These are phyloP conservation scores for Etheostoma cragini DNA, from an alignment of 2,113 vertebrate genomes.

Conservation along the genomic window DNA sequence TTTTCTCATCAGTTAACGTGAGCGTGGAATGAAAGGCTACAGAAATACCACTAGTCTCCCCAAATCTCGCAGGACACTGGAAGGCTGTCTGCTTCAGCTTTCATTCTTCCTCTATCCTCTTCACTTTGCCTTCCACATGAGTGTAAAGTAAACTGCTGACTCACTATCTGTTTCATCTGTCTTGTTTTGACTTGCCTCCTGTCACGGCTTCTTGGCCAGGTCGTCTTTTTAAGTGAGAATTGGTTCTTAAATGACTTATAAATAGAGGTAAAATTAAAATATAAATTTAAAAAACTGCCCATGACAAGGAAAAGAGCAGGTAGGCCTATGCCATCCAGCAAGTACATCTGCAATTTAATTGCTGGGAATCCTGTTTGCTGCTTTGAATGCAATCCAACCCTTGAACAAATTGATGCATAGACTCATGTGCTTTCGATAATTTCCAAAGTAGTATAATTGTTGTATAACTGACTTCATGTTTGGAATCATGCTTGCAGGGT, in stretches of 20 bases:
- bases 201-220: too few relatives aligned
- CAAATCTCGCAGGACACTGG: background rate
- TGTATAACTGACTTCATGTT: background rate
- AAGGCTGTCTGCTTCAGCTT: background rate
- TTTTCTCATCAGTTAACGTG: slow-evolving; percentile 16
- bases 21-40: background rate
- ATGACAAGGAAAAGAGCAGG: background rate
- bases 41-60: background rate
- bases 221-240: too few relatives aligned
- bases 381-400: too few relatives aligned
- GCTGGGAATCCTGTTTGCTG: too few relatives aligned
- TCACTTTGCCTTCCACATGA: background rate
- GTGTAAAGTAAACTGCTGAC: background rate
- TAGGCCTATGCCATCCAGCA: background rate
- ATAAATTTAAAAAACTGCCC: background rate
- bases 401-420: background rate
- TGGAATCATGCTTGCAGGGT: background rate
- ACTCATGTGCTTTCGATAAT: background rate
- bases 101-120: background rate
- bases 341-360: background rate
- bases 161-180: too few relatives aligned
- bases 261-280: too few relatives aligned
- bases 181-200: too few relatives aligned
- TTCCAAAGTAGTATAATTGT: background rate
- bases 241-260: too few relatives aligned